These are phyloP conservation scores for Coregonus ussuriensis DNA, from an alignment of 2,797 vertebrate genomes.

Conservation along the genomic window DNA sequence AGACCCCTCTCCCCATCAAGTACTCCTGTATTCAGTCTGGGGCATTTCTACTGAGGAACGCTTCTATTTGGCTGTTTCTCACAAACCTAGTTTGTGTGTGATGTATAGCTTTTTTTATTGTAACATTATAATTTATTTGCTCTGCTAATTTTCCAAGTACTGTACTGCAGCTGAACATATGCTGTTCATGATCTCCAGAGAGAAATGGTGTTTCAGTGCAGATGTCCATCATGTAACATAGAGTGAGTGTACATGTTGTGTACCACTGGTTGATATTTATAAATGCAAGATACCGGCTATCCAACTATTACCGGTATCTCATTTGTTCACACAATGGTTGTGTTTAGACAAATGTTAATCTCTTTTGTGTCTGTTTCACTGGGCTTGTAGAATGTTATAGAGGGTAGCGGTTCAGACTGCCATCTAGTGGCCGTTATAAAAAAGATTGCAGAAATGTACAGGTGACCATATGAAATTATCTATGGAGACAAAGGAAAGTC, in stretches of 20 bases:
- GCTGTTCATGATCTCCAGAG: not conserved
- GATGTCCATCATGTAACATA: not conserved
- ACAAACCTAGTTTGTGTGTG: not conserved
- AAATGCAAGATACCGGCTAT: not conserved
- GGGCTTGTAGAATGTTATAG: not conserved
- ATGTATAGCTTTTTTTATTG: not conserved
- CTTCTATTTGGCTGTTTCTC: not conserved
- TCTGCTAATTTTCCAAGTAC: not conserved
- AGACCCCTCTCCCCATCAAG: not conserved
- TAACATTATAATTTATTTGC: not conserved
- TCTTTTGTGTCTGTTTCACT: not conserved
- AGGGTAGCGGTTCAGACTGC: not conserved
- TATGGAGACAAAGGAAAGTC: conserved; percentile 7
- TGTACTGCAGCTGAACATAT: not conserved
- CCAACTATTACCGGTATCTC: not conserved
- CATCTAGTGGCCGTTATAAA: conserved; percentile 57
- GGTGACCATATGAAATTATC: not conserved
- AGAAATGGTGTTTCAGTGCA: not conserved
- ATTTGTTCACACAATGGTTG: conserved; percentile 3
- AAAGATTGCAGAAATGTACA: conserved; percentile 65
- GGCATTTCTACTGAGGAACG: not conserved
- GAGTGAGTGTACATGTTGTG: not conserved
- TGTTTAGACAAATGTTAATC: not conserved
- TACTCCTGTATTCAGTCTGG: not conserved
- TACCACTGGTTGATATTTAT: not conserved